These are phyloP conservation scores for Diploptera punctata DNA, from an alignment of 2,888 invertebrate genomes.

Conservation along the genomic window DNA sequence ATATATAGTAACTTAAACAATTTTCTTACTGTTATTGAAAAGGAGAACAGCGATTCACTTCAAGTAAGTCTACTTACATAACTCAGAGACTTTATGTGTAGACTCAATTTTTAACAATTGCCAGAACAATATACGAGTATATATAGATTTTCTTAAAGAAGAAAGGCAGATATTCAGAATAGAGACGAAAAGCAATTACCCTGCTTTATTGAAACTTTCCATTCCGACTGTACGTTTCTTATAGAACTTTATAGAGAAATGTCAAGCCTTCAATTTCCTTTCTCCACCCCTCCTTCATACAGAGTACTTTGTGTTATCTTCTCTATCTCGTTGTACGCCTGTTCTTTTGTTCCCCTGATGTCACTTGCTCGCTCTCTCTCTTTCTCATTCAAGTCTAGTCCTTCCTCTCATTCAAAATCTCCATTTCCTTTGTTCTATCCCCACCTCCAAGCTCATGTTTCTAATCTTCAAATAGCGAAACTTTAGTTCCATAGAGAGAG, in stretches of 20 bases:
- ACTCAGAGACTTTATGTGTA: too few relatives aligned
- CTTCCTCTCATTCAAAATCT: slow-evolving; percentile 40
- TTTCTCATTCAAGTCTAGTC: too few relatives aligned
- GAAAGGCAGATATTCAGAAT: too few relatives aligned
- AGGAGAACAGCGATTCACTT: too few relatives aligned
- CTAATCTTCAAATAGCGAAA: slow-evolving; percentile 42
- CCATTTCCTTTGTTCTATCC: slow-evolving; percentile 41
- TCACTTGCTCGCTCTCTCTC: slow-evolving; percentile 29
- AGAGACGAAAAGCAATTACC: too few relatives aligned
- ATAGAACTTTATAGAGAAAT: slow-evolving; percentile 33
- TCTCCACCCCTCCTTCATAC: slow-evolving; percentile 26
- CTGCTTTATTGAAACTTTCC: not conserved
- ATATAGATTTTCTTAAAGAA: too few relatives aligned
- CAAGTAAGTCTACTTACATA: too few relatives aligned
- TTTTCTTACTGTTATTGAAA: too few relatives aligned
- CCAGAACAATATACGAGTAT: too few relatives aligned
- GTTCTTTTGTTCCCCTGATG: slow-evolving; percentile 29
- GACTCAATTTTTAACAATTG: too few relatives aligned
- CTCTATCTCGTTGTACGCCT: slow-evolving; percentile 32
- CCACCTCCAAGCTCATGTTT: slow-evolving; percentile 22
- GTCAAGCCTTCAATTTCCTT: slow-evolving; percentile 40
- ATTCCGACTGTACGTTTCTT: slow-evolving; percentile 22
- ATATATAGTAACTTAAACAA: too few relatives aligned
- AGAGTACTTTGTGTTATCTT: slow-evolving; percentile 38
- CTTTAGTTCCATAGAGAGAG: slow-evolving; percentile 31